Base-by-base conservation (phyloP, 2,113 vertebrate genomes). In the Oryzias woworae region DNA sequence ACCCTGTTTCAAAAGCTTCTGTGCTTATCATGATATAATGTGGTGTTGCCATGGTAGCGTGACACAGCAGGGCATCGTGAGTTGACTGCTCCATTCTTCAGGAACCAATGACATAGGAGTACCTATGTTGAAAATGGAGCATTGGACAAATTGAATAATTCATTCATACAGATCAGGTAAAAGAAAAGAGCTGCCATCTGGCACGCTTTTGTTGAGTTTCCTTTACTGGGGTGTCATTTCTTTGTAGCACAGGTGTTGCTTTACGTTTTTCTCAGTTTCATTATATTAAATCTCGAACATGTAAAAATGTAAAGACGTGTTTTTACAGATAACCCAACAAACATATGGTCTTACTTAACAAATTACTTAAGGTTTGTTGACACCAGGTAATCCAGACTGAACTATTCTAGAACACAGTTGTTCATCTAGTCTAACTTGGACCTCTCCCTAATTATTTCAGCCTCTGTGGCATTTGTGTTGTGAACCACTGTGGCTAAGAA, bases 121-220 rank as follows among this genome's bases (percentile, higher is more conserved):
- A 42, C 65, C 70, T 67, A 66, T 70, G 64, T 53, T 80, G 85
- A 75, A 86, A 87, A 81, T 24, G 66, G 72, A 88, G 73, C 73
- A 62, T 53, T 43, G 62, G 64, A 69, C 71, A 63, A 36, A 50
- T 65, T 88, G 73, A 90, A 88, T 90, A 84, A 90, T 90, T 90
- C 69, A 88, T 61, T 26, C 20, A 1, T 58, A 67, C 73, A 54
- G 78, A 75, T 87, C 84, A 65, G 73, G 75, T 90, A 75, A 64
- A 78, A 58, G 70, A 56, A 66, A 61, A 66, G 58, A 47, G 61
- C 71, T 65, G 62, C 75, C 71, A 7, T 59, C 48, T 52, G 6
- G 59, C 8, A 46, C 26, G 26, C 42, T 47, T 55, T 18, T 52
- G 42, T 20, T 16, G 0, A 52, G 46, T 49, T 47, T 43, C 51